Base-by-base conservation (phyloP, 2,888 invertebrate species). In the Drosophila anceps region DNA sequence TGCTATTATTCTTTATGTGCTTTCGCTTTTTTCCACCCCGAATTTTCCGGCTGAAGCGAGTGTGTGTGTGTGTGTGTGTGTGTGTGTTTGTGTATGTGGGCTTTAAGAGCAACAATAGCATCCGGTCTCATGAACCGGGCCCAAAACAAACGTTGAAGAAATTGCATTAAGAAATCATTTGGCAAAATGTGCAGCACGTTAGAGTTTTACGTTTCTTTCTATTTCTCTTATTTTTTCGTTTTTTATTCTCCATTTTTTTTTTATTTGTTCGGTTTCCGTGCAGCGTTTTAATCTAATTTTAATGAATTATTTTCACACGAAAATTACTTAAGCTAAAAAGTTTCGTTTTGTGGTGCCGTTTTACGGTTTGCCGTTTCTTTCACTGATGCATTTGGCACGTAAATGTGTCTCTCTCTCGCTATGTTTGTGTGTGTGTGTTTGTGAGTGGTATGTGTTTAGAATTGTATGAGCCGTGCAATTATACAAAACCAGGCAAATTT, bases 101-200 rank as follows among this genome's bases (percentile, higher is more conserved):
- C 41, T 64, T 81, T 61, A 72, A 65, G 51, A 68, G 69, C 68
- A 87, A 89, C 88, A 89, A 87, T 75, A 59, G 76, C 60, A 64
- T 69, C 68, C 73, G 65, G 65, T 20, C 66, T 35, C 69, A 66
- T 46, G 80, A 76, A 35, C 48, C 63, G 24, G 35, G 12, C 41
- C 67, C 41, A 59, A 65, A 62, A 65, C 54, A 54, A 75, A 35
- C 41, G 35, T 15, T 50, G 46, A 43, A 18, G 80, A 73, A 89
- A 84, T 84, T 90, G 90, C 84, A 90, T 84, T 89, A 84, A 79
- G 90, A 89, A 84, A 84, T 89, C 90, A 84, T 84, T 89, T 82
- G 72, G 65, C 61, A 51, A 73, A 69, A 69, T 87, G 69, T 77
- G 78, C 53, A 69, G 61, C 61, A 44, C 60, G 31, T 74, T 65